Conservation (phyloP, 2,113 vertebrate species). For the Anguilla rostrata region DNA sequence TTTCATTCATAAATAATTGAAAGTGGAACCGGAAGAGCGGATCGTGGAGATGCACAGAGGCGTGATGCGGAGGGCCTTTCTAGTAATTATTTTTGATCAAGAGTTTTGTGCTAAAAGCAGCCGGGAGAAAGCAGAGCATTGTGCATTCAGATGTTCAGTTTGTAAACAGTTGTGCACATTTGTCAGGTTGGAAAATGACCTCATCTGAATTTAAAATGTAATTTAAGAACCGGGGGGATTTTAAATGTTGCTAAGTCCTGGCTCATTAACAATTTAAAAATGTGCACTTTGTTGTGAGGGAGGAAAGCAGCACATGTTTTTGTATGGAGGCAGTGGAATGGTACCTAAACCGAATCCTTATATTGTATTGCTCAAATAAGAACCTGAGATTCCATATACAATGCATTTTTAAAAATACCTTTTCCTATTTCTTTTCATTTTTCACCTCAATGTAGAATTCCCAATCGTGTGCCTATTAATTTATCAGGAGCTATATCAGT, state of each 20-base stretch:
- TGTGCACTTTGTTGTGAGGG: constrained; percentile 11
- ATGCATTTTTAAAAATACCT: not conserved
- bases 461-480: not conserved
- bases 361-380: not conserved
- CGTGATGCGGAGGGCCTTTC: constrained; percentile 38
- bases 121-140: constrained; percentile 27
- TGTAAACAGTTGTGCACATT: constrained; percentile 5
- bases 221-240: constrained; percentile 36
- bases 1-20: constrained; percentile 84
- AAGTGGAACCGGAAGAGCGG: constrained; percentile 53
- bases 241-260: constrained; percentile 17
- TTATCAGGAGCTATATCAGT: not conserved
- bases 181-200: constrained; percentile 29
- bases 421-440: too few relatives aligned
- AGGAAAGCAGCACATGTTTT: constrained; percentile 14
- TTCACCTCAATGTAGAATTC: too few relatives aligned
- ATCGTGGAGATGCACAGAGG: constrained; percentile 48
- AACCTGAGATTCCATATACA: not conserved
- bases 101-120: constrained; percentile 24
- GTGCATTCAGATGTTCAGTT: constrained; percentile 37
- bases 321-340: constrained; percentile 10
- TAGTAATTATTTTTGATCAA: constrained; percentile 50
- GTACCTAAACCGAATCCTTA: not conserved
- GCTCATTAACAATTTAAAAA: constrained; percentile 31
- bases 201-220: constrained; percentile 50